phyloP scores from a whole-genome alignment of 2,888 invertebrate genomes.

The Penaeus monodon region DNA sequence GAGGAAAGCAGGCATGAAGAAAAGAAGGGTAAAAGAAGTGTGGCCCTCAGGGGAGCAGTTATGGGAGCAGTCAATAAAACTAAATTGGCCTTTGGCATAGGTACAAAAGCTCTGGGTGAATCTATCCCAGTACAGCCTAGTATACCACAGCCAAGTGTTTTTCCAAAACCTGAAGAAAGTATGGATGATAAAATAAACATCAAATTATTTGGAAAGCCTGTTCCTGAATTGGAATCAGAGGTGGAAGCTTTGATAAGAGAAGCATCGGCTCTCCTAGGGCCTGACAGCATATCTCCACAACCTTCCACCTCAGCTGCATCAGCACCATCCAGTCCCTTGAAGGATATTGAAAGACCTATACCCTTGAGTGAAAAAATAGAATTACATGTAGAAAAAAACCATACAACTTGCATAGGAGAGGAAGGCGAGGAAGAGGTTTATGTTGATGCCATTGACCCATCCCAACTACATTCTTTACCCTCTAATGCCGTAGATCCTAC shows the following conservation, averaged over 20 bases:
- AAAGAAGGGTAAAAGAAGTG: too few species aligned
- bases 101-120: too few species aligned
- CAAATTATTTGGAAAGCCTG: background rate
- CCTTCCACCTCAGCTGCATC: background rate
- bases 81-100: too few species aligned
- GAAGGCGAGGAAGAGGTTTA: conserved; percentile 50
- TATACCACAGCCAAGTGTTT: too few species aligned
- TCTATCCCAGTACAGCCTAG: too few species aligned
- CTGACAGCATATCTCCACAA: background rate
- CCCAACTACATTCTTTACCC: conserved; percentile 20
- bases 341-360: background rate
- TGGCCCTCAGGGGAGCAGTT: too few species aligned
- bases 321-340: background rate
- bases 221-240: conserved; percentile 36
- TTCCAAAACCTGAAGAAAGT: background rate
- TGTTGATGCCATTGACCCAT: conserved; percentile 60
- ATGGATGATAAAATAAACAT: conserved; percentile 6
- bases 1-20: too few species aligned
- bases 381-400: background rate
- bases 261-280: conserved; percentile 25
- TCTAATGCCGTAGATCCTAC: conserved; percentile 35
- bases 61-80: too few species aligned
- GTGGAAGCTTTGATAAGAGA: conserved; percentile 38
- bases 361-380: background rate
- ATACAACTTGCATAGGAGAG: conserved; percentile 4